Base-by-base conservation (phyloP, 1,140 invertebrate species). In the Cydia amplana region DNA sequence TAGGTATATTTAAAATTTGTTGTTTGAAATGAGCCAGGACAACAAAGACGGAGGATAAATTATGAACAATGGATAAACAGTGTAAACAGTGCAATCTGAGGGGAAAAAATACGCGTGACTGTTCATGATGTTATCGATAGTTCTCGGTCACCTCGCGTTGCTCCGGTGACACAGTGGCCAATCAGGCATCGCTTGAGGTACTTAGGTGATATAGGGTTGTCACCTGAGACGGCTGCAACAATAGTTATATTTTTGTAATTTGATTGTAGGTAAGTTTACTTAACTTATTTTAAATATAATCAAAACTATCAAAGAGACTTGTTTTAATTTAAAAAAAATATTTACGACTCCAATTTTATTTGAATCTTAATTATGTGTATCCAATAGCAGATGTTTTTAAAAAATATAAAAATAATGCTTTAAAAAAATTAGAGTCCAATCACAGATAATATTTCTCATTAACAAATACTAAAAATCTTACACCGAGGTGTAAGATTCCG, bases 131-230 rank as follows among this genome's bases (percentile, higher is more conserved):
- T 10, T 23, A 23, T 60, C 55, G 55, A 23, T 60, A 7, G 23
- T 60, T 60, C 55, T 60, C 55, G 55, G 55, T 60, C 55, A 60
- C 2, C 18, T 60, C 55, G 55, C 55, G 16, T 60, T 60, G 55
- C 20, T 23, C 55, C 20, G 55, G 0, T 60, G 55, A 60, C 55
- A 60, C 55, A 60, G 18, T 60, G 55, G 18, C 55, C 55, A 60
- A 60, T 60, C 55, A 60, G 55, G 18, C 23, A 23, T 12, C 55
- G 9, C 20, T 23, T 23, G 20, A 18, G 6, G 51, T 20, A 55
- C 51, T 55, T 23, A 60, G 55, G 18, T 16, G 49, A 1, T 4
- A 60, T 60, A 60, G 55, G 55, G 55, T 23, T 60, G 55, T 9
- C 55, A 23, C 18, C 20, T 60, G 20, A 18, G 9, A 23, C 1